phyloP scores from a whole-genome alignment of 2,888 invertebrate species.

The Dicyrtomina minuta region DNA sequence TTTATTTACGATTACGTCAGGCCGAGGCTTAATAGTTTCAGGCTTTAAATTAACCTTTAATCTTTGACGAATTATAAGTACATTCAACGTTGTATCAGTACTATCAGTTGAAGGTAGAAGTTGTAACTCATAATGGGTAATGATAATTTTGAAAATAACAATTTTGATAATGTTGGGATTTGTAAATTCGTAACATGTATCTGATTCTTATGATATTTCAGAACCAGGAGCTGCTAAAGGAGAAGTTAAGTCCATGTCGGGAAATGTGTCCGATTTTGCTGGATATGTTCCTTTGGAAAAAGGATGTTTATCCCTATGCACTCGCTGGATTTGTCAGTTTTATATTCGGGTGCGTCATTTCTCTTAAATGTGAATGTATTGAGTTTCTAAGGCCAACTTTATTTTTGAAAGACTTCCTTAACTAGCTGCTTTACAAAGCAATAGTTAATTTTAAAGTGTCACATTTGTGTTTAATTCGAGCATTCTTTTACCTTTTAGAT shows the following conservation, averaged over 20 bases:
- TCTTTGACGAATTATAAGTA: neutral
- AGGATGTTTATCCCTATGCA: constrained; percentile 78
- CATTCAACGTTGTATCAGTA: neutral
- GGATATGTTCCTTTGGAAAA: constrained; percentile 69
- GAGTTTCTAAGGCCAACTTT: neutral
- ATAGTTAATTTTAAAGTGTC: neutral
- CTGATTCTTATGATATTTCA: constrained; percentile 26
- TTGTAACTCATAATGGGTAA: too few relatives aligned
- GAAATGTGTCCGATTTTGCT: constrained; percentile 49
- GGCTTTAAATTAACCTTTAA: too few relatives aligned
- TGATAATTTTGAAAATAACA: too few relatives aligned
- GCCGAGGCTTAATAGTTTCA: too few relatives aligned
- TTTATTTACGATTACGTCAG: neutral
- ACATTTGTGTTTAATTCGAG: constrained; percentile 51
- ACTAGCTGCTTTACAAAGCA: neutral
- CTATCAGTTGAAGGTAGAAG: too few relatives aligned
- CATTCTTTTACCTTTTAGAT: constrained; percentile 61
- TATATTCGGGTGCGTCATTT: constrained; percentile 60
- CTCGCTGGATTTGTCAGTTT: constrained; percentile 65
- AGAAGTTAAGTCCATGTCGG: constrained; percentile 48
- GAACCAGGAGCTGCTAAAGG: constrained; percentile 51
- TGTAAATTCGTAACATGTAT: neutral
- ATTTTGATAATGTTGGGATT: neutral
- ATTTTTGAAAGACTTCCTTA: neutral
- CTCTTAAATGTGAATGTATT: constrained; percentile 55